Conservation (phyloP, 37 sponge, comb jelly and placozoan genomes). For the Halisarca cf. caerulea region DNA sequence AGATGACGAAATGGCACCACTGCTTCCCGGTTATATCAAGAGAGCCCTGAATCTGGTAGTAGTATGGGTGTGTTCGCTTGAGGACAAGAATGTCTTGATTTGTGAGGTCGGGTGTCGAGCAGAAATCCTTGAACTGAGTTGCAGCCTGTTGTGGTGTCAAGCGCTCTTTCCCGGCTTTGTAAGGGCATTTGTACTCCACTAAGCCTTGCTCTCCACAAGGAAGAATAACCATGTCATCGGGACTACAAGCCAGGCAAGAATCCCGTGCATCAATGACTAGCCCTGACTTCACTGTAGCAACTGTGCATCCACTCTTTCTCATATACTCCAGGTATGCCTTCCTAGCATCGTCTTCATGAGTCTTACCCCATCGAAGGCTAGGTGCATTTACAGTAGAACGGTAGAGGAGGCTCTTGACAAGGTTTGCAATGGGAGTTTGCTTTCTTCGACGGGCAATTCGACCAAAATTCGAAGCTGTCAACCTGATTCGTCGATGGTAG, state of each 20-base stretch:
- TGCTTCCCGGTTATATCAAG: neutral
- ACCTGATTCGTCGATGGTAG: neutral
- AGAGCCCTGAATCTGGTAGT: neutral
- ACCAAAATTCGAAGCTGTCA: neutral
- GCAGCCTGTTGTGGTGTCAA: too few relatives aligned
- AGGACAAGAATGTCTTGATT: too few relatives aligned
- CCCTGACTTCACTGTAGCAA: too few relatives aligned
- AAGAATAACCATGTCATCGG: neutral
- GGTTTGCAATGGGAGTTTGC: neutral
- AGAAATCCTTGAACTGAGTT: too few relatives aligned
- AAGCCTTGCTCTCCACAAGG: neutral
- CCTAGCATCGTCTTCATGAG: neutral
- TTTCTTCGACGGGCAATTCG: neutral
- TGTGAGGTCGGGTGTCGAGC: too few relatives aligned
- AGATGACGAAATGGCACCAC: conserved; percentile 4
- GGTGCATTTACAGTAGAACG: neutral
- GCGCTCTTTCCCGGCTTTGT: too few relatives aligned
- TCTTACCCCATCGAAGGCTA: neutral
- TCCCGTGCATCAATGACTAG: too few relatives aligned
- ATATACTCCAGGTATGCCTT: neutral
- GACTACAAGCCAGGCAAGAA: too few relatives aligned
- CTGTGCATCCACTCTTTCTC: too few relatives aligned
- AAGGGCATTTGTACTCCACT: neutral
- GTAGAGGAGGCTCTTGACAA: neutral
- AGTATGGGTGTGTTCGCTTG: neutral